Percentiles rank a stretch among this genome's conserved stretches.
Evolutionary conservation across 2,797 vertebrate genomes (phyloP).

Genomic region (Apogon hyalosoma): DNA sequence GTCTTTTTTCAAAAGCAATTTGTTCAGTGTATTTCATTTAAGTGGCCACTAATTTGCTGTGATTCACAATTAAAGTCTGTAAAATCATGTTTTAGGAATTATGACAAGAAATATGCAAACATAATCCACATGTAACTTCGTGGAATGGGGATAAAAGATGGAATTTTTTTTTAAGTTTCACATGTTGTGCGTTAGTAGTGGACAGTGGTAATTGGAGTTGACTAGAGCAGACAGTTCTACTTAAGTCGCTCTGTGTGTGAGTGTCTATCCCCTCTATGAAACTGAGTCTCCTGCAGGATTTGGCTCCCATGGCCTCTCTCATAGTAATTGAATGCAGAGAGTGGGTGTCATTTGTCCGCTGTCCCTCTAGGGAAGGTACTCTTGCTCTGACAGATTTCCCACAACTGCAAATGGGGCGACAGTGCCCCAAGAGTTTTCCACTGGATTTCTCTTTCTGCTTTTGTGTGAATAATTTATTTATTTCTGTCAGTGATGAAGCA

Average conservation of each 20-base stretch:
- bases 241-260: constrained; percentile 62
- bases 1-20: constrained; percentile 49
- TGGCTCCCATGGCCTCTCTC: constrained; percentile 73
- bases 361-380: constrained; percentile 79
- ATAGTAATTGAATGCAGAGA: constrained; percentile 81
- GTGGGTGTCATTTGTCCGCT: constrained; percentile 81
- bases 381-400: constrained; percentile 82
- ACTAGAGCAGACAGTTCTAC: constrained; percentile 80
- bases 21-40: constrained; percentile 49
- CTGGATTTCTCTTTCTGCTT: constrained; percentile 49
- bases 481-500: constrained; percentile 68
- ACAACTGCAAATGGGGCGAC: constrained; percentile 77
- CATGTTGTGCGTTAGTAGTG: constrained; percentile 79
- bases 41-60: constrained; percentile 59
- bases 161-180: constrained; percentile 73
- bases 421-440: constrained; percentile 66
- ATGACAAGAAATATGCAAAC: constrained; percentile 57
- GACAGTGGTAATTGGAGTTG: constrained; percentile 79
- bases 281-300: constrained; percentile 64
- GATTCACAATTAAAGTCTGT: constrained; percentile 62
- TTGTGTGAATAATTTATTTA: constrained; percentile 82
- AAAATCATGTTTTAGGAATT: constrained; percentile 58
- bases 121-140: constrained; percentile 60
- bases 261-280: constrained; percentile 54
- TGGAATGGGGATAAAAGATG: constrained; percentile 50